phyloP scores from a whole-genome alignment of 1,140 invertebrate genomes.

The Drosophila pachea region DNA sequence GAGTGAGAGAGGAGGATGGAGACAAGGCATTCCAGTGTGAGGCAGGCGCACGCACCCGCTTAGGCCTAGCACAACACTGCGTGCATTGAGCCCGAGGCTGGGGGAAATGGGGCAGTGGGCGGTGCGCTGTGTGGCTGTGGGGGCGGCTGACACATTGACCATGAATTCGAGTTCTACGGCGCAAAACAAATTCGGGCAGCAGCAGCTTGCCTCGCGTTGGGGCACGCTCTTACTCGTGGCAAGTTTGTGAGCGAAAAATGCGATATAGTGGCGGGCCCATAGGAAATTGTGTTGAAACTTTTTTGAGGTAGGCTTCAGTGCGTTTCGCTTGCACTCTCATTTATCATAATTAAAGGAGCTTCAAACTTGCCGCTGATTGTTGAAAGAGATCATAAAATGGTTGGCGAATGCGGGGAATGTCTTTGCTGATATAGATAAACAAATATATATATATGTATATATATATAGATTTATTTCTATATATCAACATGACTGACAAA shows the following conservation, averaged over 20 bases:
- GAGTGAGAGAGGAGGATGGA: no score
- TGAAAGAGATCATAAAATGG: not conserved
- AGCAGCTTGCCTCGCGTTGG: not conserved
- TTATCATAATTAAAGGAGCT: slow-evolving; percentile 47
- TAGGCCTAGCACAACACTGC: slow-evolving; percentile 68
- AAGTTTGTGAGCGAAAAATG: slow-evolving; percentile 19
- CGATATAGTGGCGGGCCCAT: slow-evolving; percentile 10
- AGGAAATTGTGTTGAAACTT: not conserved
- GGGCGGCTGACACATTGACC: slow-evolving; percentile 63
- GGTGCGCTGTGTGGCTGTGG: slow-evolving; percentile 10
- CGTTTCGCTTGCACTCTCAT: slow-evolving; percentile 20
- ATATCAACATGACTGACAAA: slow-evolving; percentile 49
- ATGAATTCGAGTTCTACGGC: slow-evolving; percentile 55
- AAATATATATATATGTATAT: slow-evolving; percentile 13
- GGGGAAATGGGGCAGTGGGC: not conserved
- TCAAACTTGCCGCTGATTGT: slow-evolving; percentile 8
- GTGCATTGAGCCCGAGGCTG: slow-evolving; percentile 46
- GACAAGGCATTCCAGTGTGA: no score
- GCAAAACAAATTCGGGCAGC: not conserved
- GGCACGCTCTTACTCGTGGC: not conserved
- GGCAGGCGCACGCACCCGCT: slow-evolving; percentile 1
- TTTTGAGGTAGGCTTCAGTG: slow-evolving; percentile 17
- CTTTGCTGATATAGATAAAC: not conserved
- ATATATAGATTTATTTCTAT: not conserved
- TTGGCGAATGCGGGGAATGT: not conserved